These are phyloP conservation scores for Hypercompe scribonia DNA, from an alignment of 2,888 invertebrate genomes.

Conservation along the genomic window DNA sequence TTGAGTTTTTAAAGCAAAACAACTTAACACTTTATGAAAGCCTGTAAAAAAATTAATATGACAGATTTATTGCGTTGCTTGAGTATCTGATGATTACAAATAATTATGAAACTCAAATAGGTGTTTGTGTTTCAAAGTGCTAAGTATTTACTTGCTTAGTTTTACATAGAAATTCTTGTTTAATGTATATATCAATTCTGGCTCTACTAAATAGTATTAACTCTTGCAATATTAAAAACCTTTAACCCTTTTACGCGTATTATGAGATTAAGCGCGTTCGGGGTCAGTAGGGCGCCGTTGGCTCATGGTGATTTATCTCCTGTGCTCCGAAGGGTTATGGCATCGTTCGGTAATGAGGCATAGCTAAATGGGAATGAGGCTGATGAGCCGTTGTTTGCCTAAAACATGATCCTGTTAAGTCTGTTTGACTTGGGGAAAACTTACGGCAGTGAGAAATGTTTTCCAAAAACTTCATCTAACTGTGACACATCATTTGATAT, in stretches of 20 bases:
- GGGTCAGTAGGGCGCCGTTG: conserved; percentile 42
- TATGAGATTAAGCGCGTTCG: conserved; percentile 16
- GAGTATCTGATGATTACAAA: too few species aligned
- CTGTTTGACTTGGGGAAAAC: background rate
- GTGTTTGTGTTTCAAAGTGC: too few species aligned
- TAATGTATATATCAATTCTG: too few species aligned
- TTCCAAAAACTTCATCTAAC: background rate
- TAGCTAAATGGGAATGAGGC: conserved; percentile 1
- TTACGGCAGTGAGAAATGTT: background rate
- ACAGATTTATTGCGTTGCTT: too few species aligned
- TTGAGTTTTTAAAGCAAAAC: too few species aligned
- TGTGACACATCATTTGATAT: background rate
- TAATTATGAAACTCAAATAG: too few species aligned
- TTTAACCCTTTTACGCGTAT: conserved; percentile 16
- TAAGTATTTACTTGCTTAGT: too few species aligned
- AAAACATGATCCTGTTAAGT: conserved; percentile 12
- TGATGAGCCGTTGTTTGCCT: background rate
- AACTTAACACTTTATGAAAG: too few species aligned
- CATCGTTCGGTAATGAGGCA: conserved; percentile 14
- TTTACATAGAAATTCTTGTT: background rate
- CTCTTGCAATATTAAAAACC: conserved; percentile 7
- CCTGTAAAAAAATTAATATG: too few species aligned
- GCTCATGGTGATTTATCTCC: conserved; percentile 40
- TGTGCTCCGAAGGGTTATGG: conserved; percentile 17
- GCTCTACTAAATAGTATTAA: background rate